Base-by-base conservation (phyloP, 2,797 vertebrate species). In the Urocyon cinereoargenteus region DNA sequence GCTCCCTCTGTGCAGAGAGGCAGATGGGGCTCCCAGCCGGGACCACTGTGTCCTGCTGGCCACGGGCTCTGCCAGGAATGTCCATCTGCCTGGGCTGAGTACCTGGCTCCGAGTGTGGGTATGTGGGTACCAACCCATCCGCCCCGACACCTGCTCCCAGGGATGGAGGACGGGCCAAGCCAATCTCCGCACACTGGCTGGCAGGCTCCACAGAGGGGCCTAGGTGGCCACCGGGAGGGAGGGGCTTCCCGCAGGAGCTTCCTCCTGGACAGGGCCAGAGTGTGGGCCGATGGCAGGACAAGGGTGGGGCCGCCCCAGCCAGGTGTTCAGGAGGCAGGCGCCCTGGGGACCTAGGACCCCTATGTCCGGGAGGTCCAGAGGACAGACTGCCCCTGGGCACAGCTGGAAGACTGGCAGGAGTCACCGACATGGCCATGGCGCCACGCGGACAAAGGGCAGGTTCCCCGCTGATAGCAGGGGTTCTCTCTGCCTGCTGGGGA, bases 211-310 rank as follows among this genome's bases (percentile, higher is more conserved):
- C 16, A 13, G 28, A 34, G 51, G 21, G 8, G n/a, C 70, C 53
- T 1, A 34, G 40, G 9, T 11, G 18, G 5, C 31, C 28, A 0
- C 6, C 0, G 9, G 4, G 26, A 21, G n/a, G 31, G 57, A 11
- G 28, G 19, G 40, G 28, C 13, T 86, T 64, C 31, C 7, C 5
- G 3, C 14, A 3, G 66, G 14, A 61, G 31, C 14, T 26, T 28
- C 55, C 28, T 68, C 18, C 51, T 2, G 2, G 40, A 5, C 24
- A 31, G 45, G 24, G 82, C n/a, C 0, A 0, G 16, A 22, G 36
- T 0, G 4, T 19, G 26, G 64, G 22, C 64, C 40, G 9, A 19
- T 1, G 45, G 24, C 61, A 70, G 57, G 68, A 61, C 2, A 5
- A 18, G 49, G 49, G 90, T 36, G 4, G 12, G 57, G 40, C 13